A percentile compares a stretch with the other conserved stretches of the same genome.
Conservation (phyloP, 2,888 invertebrate genomes). For the Neuroscelio doddi region DNA sequence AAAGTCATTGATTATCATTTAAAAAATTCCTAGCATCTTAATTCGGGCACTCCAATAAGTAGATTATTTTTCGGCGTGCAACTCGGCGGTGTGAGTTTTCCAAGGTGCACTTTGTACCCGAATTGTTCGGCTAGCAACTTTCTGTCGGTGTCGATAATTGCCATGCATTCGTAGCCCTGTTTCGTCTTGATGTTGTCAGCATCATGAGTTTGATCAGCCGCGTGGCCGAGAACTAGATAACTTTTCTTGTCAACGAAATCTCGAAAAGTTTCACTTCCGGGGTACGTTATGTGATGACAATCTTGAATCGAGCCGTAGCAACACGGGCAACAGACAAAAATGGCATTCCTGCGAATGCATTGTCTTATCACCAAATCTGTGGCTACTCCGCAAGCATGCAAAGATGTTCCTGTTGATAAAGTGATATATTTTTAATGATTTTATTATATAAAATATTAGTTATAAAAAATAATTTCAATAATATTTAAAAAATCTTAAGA, state of each 20-base stretch:
- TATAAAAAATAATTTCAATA: too few relatives aligned
- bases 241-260: constrained; percentile 74
- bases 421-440: not conserved
- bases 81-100: constrained; percentile 83
- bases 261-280: constrained; percentile 81
- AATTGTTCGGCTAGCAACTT: constrained; percentile 82
- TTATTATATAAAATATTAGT: too few relatives aligned
- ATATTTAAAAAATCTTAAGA: too few relatives aligned
- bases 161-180: constrained; percentile 91
- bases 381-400: constrained; percentile 96
- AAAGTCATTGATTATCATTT: not conserved
- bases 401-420: constrained; percentile 77
- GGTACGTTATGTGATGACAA: constrained; percentile 87
- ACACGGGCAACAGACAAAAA: constrained; percentile 93
- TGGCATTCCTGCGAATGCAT: constrained; percentile 83
- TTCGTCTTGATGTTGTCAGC: constrained; percentile 79
- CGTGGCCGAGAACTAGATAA: constrained; percentile 88
- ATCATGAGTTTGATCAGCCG: constrained; percentile 93
- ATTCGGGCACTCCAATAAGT: constrained; percentile 77
- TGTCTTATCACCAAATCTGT: constrained; percentile 92
- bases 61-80: constrained; percentile 96
- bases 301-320: constrained; percentile 92
- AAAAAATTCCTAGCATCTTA: constrained; percentile 14
- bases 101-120: constrained; percentile 84
- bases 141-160: constrained; percentile 89